These are phyloP conservation scores for Alexandromys oeconomus DNA, from an alignment of 2,797 vertebrate genomes.

Conservation along the genomic window DNA sequence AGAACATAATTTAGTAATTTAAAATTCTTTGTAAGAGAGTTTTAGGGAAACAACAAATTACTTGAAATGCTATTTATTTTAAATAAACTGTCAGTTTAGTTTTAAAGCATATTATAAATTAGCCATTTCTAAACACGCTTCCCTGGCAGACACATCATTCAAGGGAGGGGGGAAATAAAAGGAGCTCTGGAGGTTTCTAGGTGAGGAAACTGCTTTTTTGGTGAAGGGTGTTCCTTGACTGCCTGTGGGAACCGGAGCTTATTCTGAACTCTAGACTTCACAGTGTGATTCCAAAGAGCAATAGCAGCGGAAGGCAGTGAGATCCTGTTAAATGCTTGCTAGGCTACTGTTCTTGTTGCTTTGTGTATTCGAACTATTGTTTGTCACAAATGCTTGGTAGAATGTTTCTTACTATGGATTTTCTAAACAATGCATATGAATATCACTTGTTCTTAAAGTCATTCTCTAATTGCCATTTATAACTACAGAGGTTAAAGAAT, in stretches of 20 bases:
- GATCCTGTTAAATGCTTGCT: constrained; percentile 21
- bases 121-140: constrained; percentile 48
- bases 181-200: background rate
- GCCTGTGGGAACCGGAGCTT: background rate
- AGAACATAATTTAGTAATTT: constrained; percentile 53
- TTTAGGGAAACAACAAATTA: background rate
- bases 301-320: constrained; percentile 43
- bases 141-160: constrained; percentile 23
- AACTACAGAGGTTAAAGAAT: constrained; percentile 1
- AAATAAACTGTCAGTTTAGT: constrained; percentile 26
- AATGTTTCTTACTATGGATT: constrained; percentile 10
- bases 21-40: constrained; percentile 44
- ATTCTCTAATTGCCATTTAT: constrained; percentile 4
- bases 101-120: constrained; percentile 59
- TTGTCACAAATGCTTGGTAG: constrained; percentile 23
- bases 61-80: constrained; percentile 57
- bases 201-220: background rate
- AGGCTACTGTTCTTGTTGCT: background rate
- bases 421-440: constrained; percentile 51
- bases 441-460: constrained; percentile 45
- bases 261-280: constrained; percentile 39
- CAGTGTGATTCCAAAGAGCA: constrained; percentile 61
- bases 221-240: constrained; percentile 21
- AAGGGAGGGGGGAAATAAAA: constrained; percentile 22
- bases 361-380: constrained; percentile 4